Conservation (phyloP, 2,113 vertebrate genomes). For the Sus scrofa region T2T-Sscrofa CM000820.6:70352001-70352500, state of each 20-base stretch:
- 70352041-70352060: background rate
- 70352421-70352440: no score
- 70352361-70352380: no score
- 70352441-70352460: no score
- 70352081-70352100: background rate
- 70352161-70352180: background rate
- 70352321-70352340: no score
- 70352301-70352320: no score
- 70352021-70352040: background rate
- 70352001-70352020: background rate
- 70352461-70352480: no score
- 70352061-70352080: background rate
- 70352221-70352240: background rate
- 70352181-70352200: background rate
- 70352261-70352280: background rate
- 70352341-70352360: no score
- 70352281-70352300: background rate
- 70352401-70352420: no score
- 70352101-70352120: background rate
- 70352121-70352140: rapidly evolving
- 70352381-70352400: no score
- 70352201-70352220: background rate
- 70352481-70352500: no score
- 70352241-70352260: background rate
- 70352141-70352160: background rate